Conservation (phyloP, 1,140 invertebrate species). For the Ridgeia piscesae region DNA sequence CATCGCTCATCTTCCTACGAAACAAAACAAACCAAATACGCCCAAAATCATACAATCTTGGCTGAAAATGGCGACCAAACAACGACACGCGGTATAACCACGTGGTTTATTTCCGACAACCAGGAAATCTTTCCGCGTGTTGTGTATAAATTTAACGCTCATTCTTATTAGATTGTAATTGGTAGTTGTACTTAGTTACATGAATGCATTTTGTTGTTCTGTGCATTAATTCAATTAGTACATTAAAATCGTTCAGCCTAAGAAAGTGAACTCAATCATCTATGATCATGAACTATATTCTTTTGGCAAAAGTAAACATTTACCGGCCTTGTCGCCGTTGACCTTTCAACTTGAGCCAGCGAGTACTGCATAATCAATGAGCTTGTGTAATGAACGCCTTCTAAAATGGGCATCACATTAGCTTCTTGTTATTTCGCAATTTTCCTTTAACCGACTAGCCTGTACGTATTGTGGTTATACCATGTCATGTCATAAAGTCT, state of each 20-base stretch:
- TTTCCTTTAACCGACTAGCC: too few relatives aligned
- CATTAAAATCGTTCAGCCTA: neutral
- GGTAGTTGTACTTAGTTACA: neutral
- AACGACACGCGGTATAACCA: neutral
- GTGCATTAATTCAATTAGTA: neutral
- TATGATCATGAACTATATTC: neutral
- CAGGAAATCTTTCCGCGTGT: constrained; percentile 3
- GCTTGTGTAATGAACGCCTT: neutral
- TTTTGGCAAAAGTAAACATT: neutral
- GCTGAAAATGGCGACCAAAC: neutral
- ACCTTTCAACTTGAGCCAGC: neutral
- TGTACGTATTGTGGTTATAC: too few relatives aligned
- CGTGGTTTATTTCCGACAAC: neutral
- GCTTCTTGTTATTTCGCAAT: too few relatives aligned
- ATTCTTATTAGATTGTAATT: neutral
- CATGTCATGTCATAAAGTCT: too few relatives aligned
- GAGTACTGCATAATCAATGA: neutral
- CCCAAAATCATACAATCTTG: neutral
- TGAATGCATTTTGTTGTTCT: neutral
- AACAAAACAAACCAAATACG: neutral
- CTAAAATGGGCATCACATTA: neutral
- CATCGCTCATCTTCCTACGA: neutral
- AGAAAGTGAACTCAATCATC: neutral
- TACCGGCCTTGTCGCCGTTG: neutral
- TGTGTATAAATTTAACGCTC: neutral